Percentiles rank a stretch among this genome's conserved stretches.
Evolutionary conservation across 1,140 invertebrate genomes (phyloP).

Genomic region (Latrodectus geometricus): DNA sequence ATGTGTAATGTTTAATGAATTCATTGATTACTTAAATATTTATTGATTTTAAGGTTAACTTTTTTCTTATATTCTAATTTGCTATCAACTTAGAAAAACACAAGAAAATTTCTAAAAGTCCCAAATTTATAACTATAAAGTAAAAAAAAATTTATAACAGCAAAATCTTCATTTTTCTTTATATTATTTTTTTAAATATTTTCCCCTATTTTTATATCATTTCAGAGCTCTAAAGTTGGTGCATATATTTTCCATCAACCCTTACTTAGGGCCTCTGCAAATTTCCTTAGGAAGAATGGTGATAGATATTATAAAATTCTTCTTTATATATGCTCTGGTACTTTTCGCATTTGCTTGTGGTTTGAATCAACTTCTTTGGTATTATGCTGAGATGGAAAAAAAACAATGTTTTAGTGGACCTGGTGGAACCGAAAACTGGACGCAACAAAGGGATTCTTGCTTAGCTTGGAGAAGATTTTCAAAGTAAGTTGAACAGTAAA

Average conservation of each 20-base stretch:
- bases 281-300: constrained; percentile 97
- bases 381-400: constrained; percentile 95
- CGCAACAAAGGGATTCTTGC: constrained; percentile 86
- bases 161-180: too few species aligned
- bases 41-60: too few species aligned
- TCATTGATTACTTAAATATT: too few species aligned
- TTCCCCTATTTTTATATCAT: neutral
- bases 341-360: constrained; percentile 97
- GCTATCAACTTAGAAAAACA: too few species aligned
- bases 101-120: too few species aligned
- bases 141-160: too few species aligned
- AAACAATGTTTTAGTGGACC: constrained; percentile 80
- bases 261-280: constrained; percentile 96
- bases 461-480: constrained; percentile 90
- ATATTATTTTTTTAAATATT: too few species aligned
- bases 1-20: too few species aligned
- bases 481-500: constrained; percentile 77
- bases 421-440: constrained; percentile 77
- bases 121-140: too few species aligned
- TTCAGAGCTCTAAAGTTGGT: constrained; percentile 93
- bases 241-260: constrained; percentile 99
- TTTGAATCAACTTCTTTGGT: constrained; percentile 88
- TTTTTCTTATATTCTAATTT: too few species aligned
- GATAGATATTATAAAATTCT: constrained; percentile 98
- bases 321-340: constrained; percentile 93